phyloP scores from a whole-genome alignment of 37 sponge, comb jelly and placozoan species.

The Mnemiopsis leidyi region DNA sequence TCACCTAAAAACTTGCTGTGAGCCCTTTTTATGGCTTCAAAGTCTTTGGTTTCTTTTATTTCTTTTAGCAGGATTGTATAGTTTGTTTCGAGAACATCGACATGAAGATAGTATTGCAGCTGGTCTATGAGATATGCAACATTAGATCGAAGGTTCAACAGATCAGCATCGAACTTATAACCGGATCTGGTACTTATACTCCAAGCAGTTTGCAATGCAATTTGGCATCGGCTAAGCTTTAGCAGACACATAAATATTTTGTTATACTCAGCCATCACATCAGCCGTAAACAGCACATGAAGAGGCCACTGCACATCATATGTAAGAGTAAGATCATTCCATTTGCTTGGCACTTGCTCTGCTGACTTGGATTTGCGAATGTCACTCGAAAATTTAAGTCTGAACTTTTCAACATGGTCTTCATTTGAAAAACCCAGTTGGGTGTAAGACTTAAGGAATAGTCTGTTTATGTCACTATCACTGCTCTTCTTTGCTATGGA shows the following conservation, averaged over 20 bases:
- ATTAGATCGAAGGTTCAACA: slow-evolving; percentile 77
- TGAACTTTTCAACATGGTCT: slow-evolving; percentile 38
- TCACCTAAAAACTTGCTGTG: slow-evolving; percentile 76
- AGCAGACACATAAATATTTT: slow-evolving; percentile 81
- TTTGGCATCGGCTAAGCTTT: slow-evolving; percentile 73
- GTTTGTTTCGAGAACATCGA: slow-evolving; percentile 90
- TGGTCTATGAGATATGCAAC: slow-evolving; percentile 93
- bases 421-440: slow-evolving; percentile 15
- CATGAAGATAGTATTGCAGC: slow-evolving; percentile 97
- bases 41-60: slow-evolving; percentile 80
- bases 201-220: slow-evolving; percentile 84
- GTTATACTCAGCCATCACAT: slow-evolving; percentile 79
- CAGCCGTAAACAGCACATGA: slow-evolving; percentile 81
- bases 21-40: slow-evolving; percentile 82
- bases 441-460: slow-evolving; percentile 41
- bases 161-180: neutral
- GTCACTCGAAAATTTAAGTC: neutral
- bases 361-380: neutral
- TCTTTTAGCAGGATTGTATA: slow-evolving; percentile 73
- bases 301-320: slow-evolving; percentile 86
- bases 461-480: slow-evolving; percentile 35
- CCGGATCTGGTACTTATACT: slow-evolving; percentile 38
- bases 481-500: neutral
- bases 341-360: slow-evolving; percentile 49
- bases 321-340: slow-evolving; percentile 73